phyloP scores from a whole-genome alignment of 2,113 vertebrate species.

The Heptranchias perlo region DNA sequence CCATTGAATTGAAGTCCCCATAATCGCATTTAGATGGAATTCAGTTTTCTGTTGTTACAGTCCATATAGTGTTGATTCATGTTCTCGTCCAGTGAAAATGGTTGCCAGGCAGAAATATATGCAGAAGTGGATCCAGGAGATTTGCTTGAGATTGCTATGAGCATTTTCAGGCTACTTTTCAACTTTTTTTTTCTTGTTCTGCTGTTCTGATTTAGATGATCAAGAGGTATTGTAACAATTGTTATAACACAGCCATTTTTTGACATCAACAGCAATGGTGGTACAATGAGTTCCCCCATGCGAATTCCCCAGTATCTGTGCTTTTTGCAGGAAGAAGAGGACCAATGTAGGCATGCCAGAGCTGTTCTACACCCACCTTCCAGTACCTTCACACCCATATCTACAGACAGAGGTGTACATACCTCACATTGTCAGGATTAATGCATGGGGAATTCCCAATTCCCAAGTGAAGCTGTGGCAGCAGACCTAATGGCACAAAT shows the following conservation, averaged over 20 bases:
- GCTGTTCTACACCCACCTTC: background rate
- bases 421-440: background rate
- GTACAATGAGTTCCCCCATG: background rate
- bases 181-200: background rate
- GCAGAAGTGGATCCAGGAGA: too few relatives aligned
- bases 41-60: too few relatives aligned
- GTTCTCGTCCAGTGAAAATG: too few relatives aligned
- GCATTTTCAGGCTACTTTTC: background rate
- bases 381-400: background rate
- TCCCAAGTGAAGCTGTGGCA: background rate
- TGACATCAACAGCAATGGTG: background rate
- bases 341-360: background rate
- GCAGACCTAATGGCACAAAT: background rate
- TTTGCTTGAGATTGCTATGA: background rate
- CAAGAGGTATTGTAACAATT: background rate
- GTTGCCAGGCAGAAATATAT: too few relatives aligned
- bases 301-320: background rate
- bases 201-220: background rate
- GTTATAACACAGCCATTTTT: background rate
- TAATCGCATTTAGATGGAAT: too few relatives aligned
- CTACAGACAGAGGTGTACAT: background rate
- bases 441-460: background rate
- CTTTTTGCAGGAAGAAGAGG: background rate
- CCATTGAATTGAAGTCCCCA: too few relatives aligned
- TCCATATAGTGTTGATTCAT: too few relatives aligned